These are phyloP conservation scores for Hyalella azteca DNA, from an alignment of 2,888 invertebrate species.

Conservation along the genomic window DNA sequence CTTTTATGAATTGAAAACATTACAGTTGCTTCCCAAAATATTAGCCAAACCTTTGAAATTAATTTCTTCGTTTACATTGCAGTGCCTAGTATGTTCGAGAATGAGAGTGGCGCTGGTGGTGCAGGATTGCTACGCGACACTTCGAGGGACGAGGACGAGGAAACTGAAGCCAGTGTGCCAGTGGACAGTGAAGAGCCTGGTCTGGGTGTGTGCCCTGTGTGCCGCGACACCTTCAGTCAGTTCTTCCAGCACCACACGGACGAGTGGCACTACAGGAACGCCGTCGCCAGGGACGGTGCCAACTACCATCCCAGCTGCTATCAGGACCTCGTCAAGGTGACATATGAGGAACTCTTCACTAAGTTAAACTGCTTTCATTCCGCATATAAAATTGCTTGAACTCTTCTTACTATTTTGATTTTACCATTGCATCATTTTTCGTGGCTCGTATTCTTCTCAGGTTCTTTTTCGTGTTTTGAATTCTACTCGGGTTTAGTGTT, in stretches of 20 bases:
- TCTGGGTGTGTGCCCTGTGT: constrained; percentile 83
- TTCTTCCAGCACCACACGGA: constrained; percentile 97
- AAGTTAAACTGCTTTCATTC: too few relatives aligned
- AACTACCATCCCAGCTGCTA: constrained; percentile 90
- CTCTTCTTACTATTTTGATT: too few relatives aligned
- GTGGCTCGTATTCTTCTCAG: too few relatives aligned
- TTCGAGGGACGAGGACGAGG: constrained; percentile 68
- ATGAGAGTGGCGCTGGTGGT: constrained; percentile 64
- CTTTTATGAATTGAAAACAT: too few relatives aligned
- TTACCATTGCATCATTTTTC: too few relatives aligned
- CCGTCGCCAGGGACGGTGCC: constrained; percentile 72
- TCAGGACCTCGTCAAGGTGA: constrained; percentile 78
- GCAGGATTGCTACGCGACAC: constrained; percentile 60
- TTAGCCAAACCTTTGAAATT: too few relatives aligned
- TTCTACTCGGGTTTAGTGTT: too few relatives aligned
- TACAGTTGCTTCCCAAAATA: too few relatives aligned
- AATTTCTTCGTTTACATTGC: not conserved
- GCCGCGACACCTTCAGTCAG: constrained; percentile 90
- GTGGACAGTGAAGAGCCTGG: constrained; percentile 72
- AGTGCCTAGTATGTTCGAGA: constrained; percentile 58
- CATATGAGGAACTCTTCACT: too few relatives aligned
- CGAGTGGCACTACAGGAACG: constrained; percentile 92
- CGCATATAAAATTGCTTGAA: too few relatives aligned
- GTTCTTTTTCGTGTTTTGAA: too few relatives aligned
- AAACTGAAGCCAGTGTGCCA: constrained; percentile 67